Percentiles rank a stretch among this genome's conserved stretches.
Evolutionary conservation across 2,888 invertebrate genomes (phyloP).

Genomic region (Pristionchus arcanus): DNA sequence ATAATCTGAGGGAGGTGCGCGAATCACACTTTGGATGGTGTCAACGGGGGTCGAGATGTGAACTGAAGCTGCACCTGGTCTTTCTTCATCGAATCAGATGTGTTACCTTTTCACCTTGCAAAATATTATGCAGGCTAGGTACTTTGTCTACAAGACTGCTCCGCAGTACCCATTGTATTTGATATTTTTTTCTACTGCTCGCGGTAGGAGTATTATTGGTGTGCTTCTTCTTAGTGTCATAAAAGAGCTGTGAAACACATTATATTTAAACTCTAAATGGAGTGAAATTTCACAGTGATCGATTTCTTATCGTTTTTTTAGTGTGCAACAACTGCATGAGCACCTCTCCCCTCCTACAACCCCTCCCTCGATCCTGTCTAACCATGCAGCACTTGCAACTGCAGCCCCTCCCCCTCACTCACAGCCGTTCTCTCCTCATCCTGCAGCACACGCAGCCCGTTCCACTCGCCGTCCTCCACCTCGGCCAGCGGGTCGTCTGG

Average conservation of each 20-base stretch:
- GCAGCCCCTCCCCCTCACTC: background rate
- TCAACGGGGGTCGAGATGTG: too few species aligned
- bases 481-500: background rate
- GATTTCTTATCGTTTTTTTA: background rate
- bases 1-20: constrained; percentile 25
- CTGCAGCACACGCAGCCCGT: background rate
- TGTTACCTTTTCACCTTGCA: too few species aligned
- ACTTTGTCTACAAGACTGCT: too few species aligned
- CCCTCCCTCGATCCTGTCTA: background rate
- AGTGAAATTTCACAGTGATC: too few species aligned
- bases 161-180: too few species aligned
- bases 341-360: too few species aligned
- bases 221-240: background rate
- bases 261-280: background rate
- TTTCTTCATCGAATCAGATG: too few species aligned
- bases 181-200: too few species aligned
- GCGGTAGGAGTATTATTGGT: background rate
- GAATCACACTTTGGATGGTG: background rate
- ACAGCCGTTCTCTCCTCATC: constrained; percentile 38
- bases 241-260: background rate
- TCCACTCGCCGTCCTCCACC: constrained; percentile 30
- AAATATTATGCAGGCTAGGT: too few species aligned
- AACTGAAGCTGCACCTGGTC: too few species aligned
- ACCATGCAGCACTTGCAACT: background rate
- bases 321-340: too few species aligned